A percentile compares a stretch with the other conserved stretches of the same genome.
Evolutionary conservation across 2,888 invertebrate species (phyloP).

Genomic region (Cloeon dipterum): DNA sequence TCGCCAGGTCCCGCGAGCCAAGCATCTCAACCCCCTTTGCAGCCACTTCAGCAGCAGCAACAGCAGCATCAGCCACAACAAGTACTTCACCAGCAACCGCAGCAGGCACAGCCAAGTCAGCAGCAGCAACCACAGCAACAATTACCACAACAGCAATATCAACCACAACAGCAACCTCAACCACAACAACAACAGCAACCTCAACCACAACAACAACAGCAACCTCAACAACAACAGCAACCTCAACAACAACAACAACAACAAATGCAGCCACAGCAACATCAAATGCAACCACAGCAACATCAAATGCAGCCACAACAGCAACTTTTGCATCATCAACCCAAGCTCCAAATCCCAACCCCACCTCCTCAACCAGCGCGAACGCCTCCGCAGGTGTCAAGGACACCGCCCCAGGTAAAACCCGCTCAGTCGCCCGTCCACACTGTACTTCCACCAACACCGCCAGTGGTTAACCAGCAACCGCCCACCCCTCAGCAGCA

Average conservation of each 20-base stretch:
- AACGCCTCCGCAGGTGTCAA: too few relatives aligned
- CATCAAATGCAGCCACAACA: too few relatives aligned
- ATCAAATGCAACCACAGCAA: too few relatives aligned
- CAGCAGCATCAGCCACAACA: background rate
- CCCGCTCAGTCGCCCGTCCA: background rate
- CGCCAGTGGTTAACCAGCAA: slow-evolving; percentile 5
- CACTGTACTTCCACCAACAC: slow-evolving; percentile 2
- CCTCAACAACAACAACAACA: slow-evolving; percentile 6
- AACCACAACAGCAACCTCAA: background rate
- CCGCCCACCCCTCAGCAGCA: background rate
- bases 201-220: slow-evolving; percentile 1
- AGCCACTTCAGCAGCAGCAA: background rate
- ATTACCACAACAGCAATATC: too few relatives aligned
- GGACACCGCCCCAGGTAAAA: too few relatives aligned
- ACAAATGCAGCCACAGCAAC: too few relatives aligned
- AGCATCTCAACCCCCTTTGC: too few relatives aligned
- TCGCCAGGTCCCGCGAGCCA: background rate
- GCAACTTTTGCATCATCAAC: slow-evolving; percentile 7
- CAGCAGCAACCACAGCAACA: background rate
- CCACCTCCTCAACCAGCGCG: slow-evolving; percentile 6
- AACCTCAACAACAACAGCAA: background rate
- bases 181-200: background rate
- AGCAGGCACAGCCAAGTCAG: background rate
- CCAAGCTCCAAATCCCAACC: slow-evolving; percentile 6
- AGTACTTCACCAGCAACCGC: background rate